These are phyloP conservation scores for Enteromius anoplus DNA, from an alignment of 2,797 vertebrate species.

Conservation along the genomic window DNA sequence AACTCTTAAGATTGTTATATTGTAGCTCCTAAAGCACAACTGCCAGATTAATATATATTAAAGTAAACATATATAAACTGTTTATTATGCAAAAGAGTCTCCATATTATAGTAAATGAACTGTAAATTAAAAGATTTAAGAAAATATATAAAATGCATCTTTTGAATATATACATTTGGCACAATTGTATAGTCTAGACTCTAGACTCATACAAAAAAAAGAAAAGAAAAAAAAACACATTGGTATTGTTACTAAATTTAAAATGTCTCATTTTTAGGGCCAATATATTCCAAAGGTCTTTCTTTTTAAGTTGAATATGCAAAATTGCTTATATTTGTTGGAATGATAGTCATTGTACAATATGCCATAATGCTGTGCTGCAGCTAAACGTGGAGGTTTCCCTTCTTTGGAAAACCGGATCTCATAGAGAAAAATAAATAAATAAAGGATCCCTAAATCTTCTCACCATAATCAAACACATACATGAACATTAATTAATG, in stretches of 20 bases:
- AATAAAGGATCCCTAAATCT: not conserved
- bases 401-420: constrained; percentile 13
- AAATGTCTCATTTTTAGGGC: not conserved
- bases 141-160: not conserved
- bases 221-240: not conserved
- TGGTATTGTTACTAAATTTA: not conserved
- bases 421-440: not conserved
- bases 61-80: not conserved
- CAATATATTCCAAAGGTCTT: not conserved
- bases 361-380: not conserved
- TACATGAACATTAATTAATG: constrained; percentile 22
- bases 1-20: not conserved
- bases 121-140: not conserved
- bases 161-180: not conserved
- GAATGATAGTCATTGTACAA: not conserved
- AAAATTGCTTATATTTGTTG: not conserved
- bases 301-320: not conserved
- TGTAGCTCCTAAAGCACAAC: not conserved
- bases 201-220: not conserved
- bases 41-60: not conserved
- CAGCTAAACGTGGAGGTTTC: not conserved
- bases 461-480: constrained; percentile 1
- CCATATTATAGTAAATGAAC: not conserved
- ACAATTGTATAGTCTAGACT: not conserved
- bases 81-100: not conserved